Conservation (phyloP, 64 coral and sea anemone species). For the Montipora efflorescens region DNA sequence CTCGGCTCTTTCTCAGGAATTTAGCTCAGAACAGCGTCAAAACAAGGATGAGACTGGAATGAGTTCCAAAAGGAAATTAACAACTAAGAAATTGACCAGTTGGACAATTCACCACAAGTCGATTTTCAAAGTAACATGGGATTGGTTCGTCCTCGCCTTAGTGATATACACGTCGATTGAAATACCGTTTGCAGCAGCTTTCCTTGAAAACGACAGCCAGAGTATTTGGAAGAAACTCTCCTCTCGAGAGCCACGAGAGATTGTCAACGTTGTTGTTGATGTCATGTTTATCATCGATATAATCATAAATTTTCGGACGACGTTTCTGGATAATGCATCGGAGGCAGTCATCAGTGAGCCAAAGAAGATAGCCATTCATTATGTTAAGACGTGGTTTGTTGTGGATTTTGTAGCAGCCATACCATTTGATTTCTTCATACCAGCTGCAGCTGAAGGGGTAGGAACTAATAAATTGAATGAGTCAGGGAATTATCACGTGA, state of each 20-base stretch:
- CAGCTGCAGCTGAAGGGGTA: constrained; percentile 38
- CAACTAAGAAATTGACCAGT: neutral
- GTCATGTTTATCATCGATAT: constrained; percentile 94
- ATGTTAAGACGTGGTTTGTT: constrained; percentile 95
- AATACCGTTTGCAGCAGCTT: constrained; percentile 83
- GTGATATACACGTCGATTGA: constrained; percentile 88
- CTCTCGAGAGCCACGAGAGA: neutral
- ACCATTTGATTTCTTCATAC: constrained; percentile 89
- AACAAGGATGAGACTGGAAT: neutral
- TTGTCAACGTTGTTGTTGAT: constrained; percentile 83
- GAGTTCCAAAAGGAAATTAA: too few species aligned
- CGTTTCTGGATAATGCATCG: constrained; percentile 63
- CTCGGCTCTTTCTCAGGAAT: neutral
- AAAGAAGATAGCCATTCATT: constrained; percentile 86
- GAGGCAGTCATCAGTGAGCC: constrained; percentile 68
- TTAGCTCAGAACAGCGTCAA: neutral
- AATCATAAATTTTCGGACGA: constrained; percentile 95
- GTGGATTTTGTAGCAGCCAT: constrained; percentile 91
- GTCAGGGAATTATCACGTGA: too few species aligned
- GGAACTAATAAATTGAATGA: neutral
- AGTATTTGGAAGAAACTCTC: neutral
- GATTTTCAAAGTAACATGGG: constrained; percentile 81
- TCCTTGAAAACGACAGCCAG: constrained; percentile 6
- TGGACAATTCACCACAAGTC: constrained; percentile 76
- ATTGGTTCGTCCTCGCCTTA: constrained; percentile 81